Evolutionary conservation across 2,113 vertebrate genomes (phyloP), one percentile per base, ranked within the genome.

Genomic region (Eulemur rufifrons): DNA sequence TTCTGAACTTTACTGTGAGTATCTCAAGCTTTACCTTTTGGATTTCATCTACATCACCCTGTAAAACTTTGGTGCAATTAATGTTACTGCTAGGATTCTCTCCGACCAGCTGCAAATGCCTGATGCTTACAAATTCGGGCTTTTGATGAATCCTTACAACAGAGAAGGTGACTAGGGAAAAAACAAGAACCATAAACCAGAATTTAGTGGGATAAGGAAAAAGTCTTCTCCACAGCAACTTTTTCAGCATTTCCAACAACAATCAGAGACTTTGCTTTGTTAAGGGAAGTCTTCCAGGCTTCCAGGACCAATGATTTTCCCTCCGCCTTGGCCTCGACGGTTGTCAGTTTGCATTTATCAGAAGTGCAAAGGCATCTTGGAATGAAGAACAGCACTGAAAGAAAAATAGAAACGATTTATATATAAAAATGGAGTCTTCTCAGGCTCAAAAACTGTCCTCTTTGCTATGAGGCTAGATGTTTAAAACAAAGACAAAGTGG

Each of bases 51-150:
- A 18, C n/a, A 73, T 99, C 98, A n/a, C 99, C 99, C 9, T 97
- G 97, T 85, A 99, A 86, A 97, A 99, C 98, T 95, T 98, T 99
- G 39, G 98, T 98, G 95, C 99, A 99, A 94, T 99, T 99, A 95
- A 99, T 97, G 87, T 90, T 34, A 39, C 81, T 97, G 73, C 98
- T 92, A 81, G 98, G 98, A 77, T 98, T 94, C 34, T 98, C 98
- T 73, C 97, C 96, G 32, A 68, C 97, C 64, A 99, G 98, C 25
- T 99, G 98, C 88, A 99, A 96, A 76, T 98, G 97, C 10, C 50
- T 94, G 25, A 83, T 80, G 63, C 95, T 98, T 89, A 98, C 47
- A 63, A 97, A 98, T n/a, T 97, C 82, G 6, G 97, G 86, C 86
- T 99, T 99, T 63, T 98, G 98, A 91, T 98, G 98, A 95, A 98